phyloP scores from a whole-genome alignment of 2,113 vertebrate genomes.

The Cichladusa arquata region DNA sequence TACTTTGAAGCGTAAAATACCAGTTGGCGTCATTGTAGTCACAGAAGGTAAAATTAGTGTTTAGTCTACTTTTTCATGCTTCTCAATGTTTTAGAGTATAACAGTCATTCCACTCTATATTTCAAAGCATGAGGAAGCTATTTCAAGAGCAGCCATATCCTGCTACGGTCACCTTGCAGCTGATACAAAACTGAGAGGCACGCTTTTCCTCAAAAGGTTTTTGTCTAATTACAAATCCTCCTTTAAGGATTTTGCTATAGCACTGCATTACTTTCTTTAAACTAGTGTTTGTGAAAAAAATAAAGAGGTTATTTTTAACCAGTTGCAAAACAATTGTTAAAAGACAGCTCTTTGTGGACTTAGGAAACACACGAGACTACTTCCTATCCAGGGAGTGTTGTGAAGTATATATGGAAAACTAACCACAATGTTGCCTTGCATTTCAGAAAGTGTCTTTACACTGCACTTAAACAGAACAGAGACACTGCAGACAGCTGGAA shows the following conservation, averaged over 20 bases:
- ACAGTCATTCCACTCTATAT: neutral
- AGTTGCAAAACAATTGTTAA: neutral
- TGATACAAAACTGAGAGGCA: neutral
- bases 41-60: slow-evolving; percentile 8
- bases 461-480: neutral
- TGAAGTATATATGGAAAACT: neutral
- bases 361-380: neutral
- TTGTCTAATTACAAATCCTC: neutral
- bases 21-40: neutral
- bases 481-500: neutral
- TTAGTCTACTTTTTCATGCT: neutral
- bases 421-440: neutral
- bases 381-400: neutral
- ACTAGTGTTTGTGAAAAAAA: neutral
- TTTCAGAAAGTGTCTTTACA: neutral
- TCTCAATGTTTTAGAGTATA: neutral
- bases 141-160: neutral
- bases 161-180: neutral
- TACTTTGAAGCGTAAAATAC: neutral
- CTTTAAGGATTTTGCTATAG: neutral
- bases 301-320: neutral
- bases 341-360: neutral
- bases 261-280: neutral
- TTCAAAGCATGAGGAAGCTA: neutral
- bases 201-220: neutral